A percentile compares a stretch with the other conserved stretches of the same genome.
Evolutionary conservation across 2,113 vertebrate genomes (phyloP).

Genomic region (Varanus salvator): DNA sequence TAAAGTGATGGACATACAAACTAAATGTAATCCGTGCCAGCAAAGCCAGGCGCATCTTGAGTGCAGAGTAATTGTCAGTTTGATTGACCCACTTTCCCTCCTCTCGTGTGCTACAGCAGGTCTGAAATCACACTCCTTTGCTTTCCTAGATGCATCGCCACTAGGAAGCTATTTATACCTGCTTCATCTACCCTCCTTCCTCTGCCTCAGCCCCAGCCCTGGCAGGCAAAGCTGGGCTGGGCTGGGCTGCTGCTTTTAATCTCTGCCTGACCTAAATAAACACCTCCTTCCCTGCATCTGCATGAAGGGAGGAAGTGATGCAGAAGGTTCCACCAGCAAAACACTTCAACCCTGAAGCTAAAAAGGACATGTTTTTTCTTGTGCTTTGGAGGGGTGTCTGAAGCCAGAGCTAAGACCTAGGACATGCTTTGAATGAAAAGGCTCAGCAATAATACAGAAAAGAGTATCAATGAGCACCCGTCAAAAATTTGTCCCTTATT

Average conservation of each 20-base stretch:
- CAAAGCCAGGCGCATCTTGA: background rate
- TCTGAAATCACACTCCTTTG: background rate
- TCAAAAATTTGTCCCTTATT: background rate
- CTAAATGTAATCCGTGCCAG: background rate
- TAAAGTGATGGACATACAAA: background rate
- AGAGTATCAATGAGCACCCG: background rate
- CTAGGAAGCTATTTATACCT: background rate
- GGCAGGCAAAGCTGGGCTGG: background rate
- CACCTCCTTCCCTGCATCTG: background rate
- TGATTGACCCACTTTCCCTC: background rate
- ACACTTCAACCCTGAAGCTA: background rate
- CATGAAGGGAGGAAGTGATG: background rate
- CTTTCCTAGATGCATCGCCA: background rate
- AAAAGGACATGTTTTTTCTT: background rate
- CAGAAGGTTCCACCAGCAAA: background rate
- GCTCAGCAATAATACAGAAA: background rate
- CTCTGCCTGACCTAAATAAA: slow-evolving; percentile 13
- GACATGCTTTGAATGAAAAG: background rate
- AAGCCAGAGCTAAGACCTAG: background rate
- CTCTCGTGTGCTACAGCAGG: background rate
- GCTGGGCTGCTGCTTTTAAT: background rate
- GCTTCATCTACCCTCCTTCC: background rate
- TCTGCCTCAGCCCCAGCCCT: background rate
- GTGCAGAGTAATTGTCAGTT: background rate
- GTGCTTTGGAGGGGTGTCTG: background rate